Conservation (phyloP, 2,888 invertebrate genomes). For the Nemurella pictetii region DNA sequence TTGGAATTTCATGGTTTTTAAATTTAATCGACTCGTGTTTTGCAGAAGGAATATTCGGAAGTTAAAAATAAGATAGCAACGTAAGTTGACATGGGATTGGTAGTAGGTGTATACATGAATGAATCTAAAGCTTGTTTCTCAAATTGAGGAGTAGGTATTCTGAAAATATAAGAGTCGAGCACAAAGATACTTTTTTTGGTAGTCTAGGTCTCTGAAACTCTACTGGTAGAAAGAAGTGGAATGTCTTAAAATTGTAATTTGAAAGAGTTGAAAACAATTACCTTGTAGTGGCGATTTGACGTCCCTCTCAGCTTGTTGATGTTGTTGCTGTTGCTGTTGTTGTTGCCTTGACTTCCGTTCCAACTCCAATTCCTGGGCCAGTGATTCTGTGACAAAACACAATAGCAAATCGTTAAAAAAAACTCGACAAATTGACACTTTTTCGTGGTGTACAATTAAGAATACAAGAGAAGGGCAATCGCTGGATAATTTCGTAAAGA, state of each 20-base stretch:
- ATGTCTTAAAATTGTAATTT: not conserved
- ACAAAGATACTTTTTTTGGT: not conserved
- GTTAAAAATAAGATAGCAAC: not conserved
- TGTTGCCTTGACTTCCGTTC: conserved; percentile 79
- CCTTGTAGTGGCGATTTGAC: conserved; percentile 86
- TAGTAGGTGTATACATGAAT: no score
- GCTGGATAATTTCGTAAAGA: not conserved
- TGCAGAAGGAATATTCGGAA: not conserved
- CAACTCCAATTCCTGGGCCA: conserved; percentile 85
- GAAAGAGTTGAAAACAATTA: conserved; percentile 38
- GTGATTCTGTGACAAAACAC: conserved; percentile 69
- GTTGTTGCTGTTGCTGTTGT: conserved; percentile 49
- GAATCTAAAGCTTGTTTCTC: not conserved
- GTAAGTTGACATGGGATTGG: not conserved
- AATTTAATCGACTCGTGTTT: not conserved
- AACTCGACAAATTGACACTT: not conserved
- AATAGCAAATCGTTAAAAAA: not conserved
- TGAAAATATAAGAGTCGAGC: not conserved
- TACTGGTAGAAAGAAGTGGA: not conserved
- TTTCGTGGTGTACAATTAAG: not conserved
- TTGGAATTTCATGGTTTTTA: not conserved
- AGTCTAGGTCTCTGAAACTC: not conserved
- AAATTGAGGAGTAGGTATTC: not conserved
- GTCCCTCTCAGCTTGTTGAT: conserved; percentile 74
- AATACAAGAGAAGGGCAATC: not conserved